phyloP scores from a whole-genome alignment of 1,140 invertebrate genomes.

The Whitmania pigra region DNA sequence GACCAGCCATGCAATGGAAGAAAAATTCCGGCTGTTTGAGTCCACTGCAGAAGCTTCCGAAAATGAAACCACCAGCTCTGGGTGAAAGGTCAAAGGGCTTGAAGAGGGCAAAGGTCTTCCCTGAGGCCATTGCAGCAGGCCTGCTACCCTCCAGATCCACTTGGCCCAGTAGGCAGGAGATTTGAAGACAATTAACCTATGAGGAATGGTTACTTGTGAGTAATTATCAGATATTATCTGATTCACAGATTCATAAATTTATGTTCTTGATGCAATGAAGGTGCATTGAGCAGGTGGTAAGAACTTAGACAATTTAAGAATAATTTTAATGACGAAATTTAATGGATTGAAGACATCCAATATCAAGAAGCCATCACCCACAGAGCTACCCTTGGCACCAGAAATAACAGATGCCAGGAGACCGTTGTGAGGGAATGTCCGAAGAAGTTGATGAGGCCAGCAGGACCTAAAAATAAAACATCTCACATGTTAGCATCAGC shows the following conservation, averaged over 20 bases:
- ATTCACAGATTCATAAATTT: no score
- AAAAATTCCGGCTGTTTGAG: constrained; percentile 95
- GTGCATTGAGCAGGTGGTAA: no score
- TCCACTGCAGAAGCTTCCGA: constrained; percentile 88
- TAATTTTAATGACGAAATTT: no score
- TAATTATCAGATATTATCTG: no score
- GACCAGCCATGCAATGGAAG: constrained; percentile 98
- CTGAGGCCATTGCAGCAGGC: constrained; percentile 84
- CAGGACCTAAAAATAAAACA: constrained; percentile 7
- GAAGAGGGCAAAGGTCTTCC: constrained; percentile 82
- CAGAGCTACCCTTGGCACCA: constrained; percentile 87
- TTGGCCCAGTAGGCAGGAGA: constrained; percentile 88
- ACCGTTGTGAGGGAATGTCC: constrained; percentile 84
- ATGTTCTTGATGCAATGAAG: no score
- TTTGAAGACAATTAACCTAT: constrained; percentile 86
- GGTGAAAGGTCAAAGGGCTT: constrained; percentile 76
- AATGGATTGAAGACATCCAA: no score
- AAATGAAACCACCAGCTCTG: constrained; percentile 87
- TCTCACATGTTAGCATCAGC: not conserved
- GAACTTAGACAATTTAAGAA: no score
- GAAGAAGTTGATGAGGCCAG: constrained; percentile 48
- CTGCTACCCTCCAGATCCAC: constrained; percentile 96
- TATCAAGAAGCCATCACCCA: constrained; percentile 30
- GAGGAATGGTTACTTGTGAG: not conserved
- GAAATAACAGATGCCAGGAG: constrained; percentile 94